Evolutionary conservation across 2,113 vertebrate genomes (phyloP).

Genomic region (Syngnathus typhle): DNA sequence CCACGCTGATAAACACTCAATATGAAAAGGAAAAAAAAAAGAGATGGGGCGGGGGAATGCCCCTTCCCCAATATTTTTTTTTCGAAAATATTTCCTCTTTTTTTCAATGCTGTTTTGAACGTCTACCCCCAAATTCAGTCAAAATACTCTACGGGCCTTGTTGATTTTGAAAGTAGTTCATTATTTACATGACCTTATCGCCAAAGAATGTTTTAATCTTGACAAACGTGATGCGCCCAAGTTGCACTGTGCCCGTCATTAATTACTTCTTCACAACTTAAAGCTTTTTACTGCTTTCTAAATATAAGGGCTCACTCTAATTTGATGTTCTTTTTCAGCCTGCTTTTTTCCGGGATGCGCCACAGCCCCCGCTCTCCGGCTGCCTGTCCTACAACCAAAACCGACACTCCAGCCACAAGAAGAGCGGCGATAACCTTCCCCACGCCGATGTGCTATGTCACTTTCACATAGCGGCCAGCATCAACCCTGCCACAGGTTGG

Average conservation of each 20-base stretch:
- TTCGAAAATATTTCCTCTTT: no score
- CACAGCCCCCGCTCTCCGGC: constrained; percentile 78
- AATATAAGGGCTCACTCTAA: not conserved
- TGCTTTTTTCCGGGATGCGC: constrained; percentile 67
- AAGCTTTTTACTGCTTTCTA: not conserved
- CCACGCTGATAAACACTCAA: no score
- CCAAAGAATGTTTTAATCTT: not conserved
- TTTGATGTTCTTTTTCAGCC: constrained; percentile 24
- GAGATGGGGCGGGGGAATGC: no score
- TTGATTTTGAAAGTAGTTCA: no score
- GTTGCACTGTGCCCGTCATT: not conserved
- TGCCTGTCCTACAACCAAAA: constrained; percentile 80
- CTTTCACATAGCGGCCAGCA: constrained; percentile 98
- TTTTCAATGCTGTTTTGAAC: no score
- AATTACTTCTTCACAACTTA: not conserved
- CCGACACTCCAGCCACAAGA: constrained; percentile 79
- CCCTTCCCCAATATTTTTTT: no score
- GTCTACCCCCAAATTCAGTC: no score
- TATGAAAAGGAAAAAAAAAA: no score
- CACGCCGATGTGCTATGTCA: constrained; percentile 93
- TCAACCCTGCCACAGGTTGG: constrained; percentile 87
- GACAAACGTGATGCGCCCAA: not conserved
- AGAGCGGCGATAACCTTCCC: constrained; percentile 68
- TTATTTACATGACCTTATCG: not conserved
- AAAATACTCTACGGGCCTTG: no score